A percentile compares a stretch with the other conserved stretches of the same genome.
These are phyloP conservation scores for Leptinotarsa undecemlineata DNA, from an alignment of 1,140 invertebrate species.

Conservation along the genomic window DNA sequence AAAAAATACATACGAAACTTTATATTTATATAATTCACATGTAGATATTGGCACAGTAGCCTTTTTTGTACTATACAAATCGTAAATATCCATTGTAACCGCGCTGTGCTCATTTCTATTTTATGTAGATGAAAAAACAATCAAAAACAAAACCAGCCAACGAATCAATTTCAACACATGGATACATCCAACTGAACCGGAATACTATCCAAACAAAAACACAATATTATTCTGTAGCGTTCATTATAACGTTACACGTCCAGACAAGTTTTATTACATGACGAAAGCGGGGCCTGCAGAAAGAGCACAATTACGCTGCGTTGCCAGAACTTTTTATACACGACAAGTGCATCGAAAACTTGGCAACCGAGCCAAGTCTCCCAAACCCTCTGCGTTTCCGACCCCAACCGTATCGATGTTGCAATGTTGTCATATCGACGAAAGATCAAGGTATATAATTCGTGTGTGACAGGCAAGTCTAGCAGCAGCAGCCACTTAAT, in stretches of 20 bases:
- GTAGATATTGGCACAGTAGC: too few species aligned
- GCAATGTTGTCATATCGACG: background rate
- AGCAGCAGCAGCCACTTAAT: too few species aligned
- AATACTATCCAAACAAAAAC: background rate
- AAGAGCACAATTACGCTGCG: background rate
- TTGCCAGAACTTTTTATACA: background rate
- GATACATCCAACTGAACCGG: background rate
- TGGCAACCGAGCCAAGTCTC: background rate
- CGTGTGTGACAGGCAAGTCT: too few species aligned
- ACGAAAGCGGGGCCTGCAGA: background rate
- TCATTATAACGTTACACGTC: background rate
- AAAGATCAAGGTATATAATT: background rate
- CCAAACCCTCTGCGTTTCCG: background rate
- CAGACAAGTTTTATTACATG: conserved; percentile 6
- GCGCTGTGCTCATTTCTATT: too few species aligned
- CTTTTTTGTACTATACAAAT: too few species aligned
- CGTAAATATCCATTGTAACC: too few species aligned
- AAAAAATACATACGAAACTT: too few species aligned
- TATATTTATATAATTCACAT: too few species aligned
- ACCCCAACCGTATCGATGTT: background rate
- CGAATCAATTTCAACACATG: too few species aligned
- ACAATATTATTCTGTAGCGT: background rate
- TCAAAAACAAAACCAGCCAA: too few species aligned
- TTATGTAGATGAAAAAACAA: too few species aligned
- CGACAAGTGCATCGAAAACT: background rate